Base-by-base conservation (phyloP, 64 coral and sea anemone species). In the Actinia tenebrosa region DNA sequence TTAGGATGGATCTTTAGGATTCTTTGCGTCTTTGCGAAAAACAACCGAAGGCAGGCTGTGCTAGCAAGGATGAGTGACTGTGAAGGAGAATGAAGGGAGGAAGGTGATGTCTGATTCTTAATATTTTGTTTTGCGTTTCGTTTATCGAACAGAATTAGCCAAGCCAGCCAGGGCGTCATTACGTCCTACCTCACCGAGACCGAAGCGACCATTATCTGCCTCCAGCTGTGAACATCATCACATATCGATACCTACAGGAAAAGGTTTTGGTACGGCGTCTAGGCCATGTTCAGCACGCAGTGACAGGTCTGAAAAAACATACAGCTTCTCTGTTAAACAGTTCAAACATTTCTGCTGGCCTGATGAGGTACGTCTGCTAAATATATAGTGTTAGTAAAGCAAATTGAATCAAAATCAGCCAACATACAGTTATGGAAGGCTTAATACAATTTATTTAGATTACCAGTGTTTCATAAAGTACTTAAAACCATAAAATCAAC, bases 341-440 rank as follows among this genome's bases (percentile, higher is more conserved):
- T 94, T 94, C 45, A 87, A 89, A 1, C 92, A 94, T 71, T 94
- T 91, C 45, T 94, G 92, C 60, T 90, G 78, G 61, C 83, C 89
- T 84, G 89, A 94, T 53, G 92, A 94, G 44, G 92, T 94, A 64
- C 79, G 56, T 17, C 63, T 85, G 69, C 0, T 75, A 10, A 3
- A 7, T 1, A 5, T n/a, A n/a, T n/a, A n/a, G n/a, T n/a, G n/a
- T 42, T 75, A 11, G 47, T 37, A 37, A 37, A 50, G 47, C 47
- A 50, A 8, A 50, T 50, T 3, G 30, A 37, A 37, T 37, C 30
- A 1, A 37, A 37, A 37, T 37, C 30, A 37, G 30, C 30, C 30
- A 37, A 0, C 30, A 37, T 37, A 37, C 30, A 37, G 30, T 37
- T 37, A 37, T 37, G 0, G 30, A 37, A 37, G 30, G 30, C 30